Percentiles rank a stretch among this genome's conserved stretches.
Evolutionary conservation across 2,113 vertebrate genomes (phyloP).

Genomic region (Stigmatopora argus): DNA sequence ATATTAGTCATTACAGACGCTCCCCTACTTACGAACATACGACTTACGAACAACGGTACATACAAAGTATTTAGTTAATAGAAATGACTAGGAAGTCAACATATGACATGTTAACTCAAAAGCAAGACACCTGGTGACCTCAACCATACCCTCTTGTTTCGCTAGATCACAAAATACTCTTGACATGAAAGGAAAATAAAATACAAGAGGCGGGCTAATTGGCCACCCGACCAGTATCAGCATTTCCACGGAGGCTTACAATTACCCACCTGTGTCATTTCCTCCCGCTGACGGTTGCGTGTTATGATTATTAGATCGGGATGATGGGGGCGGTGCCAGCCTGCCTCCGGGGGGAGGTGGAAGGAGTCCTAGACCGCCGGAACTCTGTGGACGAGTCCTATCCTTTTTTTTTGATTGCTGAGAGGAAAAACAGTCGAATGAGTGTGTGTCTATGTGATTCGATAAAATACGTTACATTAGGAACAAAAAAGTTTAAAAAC

Average conservation of each 20-base stretch:
- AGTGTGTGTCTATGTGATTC: background rate
- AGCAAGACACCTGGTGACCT: slow-evolving; percentile 4
- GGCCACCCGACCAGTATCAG: background rate
- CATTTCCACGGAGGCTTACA: background rate
- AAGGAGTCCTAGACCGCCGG: slow-evolving; percentile 81
- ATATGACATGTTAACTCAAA: background rate
- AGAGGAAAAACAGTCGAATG: slow-evolving; percentile 24
- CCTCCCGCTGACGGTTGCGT: slow-evolving; percentile 71
- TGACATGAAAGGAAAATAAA: slow-evolving; percentile 10
- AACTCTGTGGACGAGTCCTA: slow-evolving; percentile 74
- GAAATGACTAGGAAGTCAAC: background rate
- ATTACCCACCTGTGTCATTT: slow-evolving; percentile 66
- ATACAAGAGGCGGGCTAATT: background rate
- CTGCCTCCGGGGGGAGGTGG: slow-evolving; percentile 89
- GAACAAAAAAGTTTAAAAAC: no score
- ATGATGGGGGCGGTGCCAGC: slow-evolving; percentile 70
- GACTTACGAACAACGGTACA: no score
- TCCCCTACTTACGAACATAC: no score
- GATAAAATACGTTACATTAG: background rate
- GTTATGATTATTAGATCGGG: slow-evolving; percentile 70
- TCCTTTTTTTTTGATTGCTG: slow-evolving; percentile 83
- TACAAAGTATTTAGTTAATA: background rate
- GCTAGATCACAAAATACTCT: slow-evolving; percentile 6
- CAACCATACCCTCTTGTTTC: background rate
- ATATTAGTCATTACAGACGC: no score